Conservation (phyloP, 2,113 vertebrate genomes). For the Triplophysa rosa region DNA sequence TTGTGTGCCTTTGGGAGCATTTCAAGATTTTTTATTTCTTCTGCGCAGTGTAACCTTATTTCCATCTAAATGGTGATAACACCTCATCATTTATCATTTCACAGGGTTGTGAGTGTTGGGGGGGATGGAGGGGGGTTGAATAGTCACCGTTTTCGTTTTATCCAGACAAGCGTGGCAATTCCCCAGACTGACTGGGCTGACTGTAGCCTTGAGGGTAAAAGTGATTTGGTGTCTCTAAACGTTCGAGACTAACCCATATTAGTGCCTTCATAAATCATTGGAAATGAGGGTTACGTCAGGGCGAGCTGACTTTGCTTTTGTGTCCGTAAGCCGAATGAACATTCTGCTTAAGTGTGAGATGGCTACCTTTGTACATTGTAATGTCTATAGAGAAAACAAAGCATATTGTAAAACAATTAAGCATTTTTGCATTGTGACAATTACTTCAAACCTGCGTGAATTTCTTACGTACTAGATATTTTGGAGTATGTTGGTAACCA, state of each 20-base stretch:
- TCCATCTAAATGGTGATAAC: constrained; percentile 66
- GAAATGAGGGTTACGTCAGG: constrained; percentile 70
- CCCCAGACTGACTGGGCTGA: constrained; percentile 50
- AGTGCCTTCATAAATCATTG: constrained; percentile 66
- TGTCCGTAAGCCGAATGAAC: not conserved
- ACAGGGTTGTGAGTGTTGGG: constrained; percentile 47
- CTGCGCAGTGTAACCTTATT: constrained; percentile 60
- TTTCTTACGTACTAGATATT: no score
- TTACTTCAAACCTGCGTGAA: no score
- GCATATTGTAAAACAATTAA: no score
- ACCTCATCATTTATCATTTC: constrained; percentile 61
- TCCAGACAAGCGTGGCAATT: constrained; percentile 41
- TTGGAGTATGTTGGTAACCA: no score
- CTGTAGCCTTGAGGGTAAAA: constrained; percentile 59
- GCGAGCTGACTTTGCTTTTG: constrained; percentile 43
- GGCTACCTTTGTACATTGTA: no score
- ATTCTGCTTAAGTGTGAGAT: not conserved
- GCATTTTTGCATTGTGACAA: no score
- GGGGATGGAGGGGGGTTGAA: constrained; percentile 51
- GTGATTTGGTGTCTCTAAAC: constrained; percentile 66
- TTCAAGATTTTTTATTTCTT: constrained; percentile 39
- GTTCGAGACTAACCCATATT: constrained; percentile 64
- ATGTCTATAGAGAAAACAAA: no score
- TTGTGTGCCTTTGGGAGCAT: constrained; percentile 34
- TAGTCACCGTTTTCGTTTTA: constrained; percentile 56